Percentiles rank a stretch among this genome's conserved stretches.
phyloP scores from a whole-genome alignment of 2,797 vertebrate genomes.

The Galaxias olidus region DNA sequence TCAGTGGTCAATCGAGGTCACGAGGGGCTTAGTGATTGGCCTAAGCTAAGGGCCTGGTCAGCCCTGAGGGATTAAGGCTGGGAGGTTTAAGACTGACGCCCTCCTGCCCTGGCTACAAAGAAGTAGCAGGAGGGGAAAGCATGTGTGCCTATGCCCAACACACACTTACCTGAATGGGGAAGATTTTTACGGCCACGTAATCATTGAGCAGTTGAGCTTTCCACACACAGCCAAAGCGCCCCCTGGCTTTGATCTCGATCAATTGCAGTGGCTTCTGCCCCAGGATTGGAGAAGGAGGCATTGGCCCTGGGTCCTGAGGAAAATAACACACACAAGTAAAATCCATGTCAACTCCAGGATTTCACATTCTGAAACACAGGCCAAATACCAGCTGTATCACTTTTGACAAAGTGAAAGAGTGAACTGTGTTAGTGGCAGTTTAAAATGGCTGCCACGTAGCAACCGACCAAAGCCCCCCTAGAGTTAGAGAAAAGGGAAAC shows the following conservation, averaged over 20 bases:
- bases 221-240: conserved; percentile 93
- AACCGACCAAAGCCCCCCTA: background rate
- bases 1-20: conserved; percentile 33
- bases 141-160: background rate
- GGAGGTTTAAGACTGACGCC: conserved; percentile 23
- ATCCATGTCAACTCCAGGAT: no score
- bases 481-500: conserved; percentile 21
- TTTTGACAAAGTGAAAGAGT: background rate
- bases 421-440: no score
- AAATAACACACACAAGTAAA: no score
- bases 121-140: conserved; percentile 10
- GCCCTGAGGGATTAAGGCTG: conserved; percentile 25
- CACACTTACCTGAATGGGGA: conserved; percentile 84
- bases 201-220: conserved; percentile 90
- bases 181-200: conserved; percentile 92
- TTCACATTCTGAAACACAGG: background rate
- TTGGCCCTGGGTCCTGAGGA: conserved; percentile 91
- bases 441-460: conserved; percentile 10
- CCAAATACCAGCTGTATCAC: background rate
- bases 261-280: conserved; percentile 90
- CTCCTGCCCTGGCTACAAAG: background rate
- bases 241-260: conserved; percentile 90
- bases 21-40: conserved; percentile 26
- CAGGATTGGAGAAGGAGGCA: conserved; percentile 86
- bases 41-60: conserved; percentile 19